Evolutionary conservation across 2,888 invertebrate genomes (phyloP).

Genomic region (Hydraecia micacea): DNA sequence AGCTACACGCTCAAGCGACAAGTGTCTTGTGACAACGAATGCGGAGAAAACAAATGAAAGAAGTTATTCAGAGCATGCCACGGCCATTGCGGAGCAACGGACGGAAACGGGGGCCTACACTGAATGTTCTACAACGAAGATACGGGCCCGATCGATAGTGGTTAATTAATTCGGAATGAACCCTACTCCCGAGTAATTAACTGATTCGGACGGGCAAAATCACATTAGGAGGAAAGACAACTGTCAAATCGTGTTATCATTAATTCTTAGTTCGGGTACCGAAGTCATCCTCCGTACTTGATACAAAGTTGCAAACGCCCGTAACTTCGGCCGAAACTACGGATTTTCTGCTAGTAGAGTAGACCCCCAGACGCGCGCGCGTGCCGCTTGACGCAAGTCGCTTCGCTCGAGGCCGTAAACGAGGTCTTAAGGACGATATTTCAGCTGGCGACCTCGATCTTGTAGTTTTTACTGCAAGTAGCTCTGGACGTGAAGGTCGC

Average conservation of each 20-base stretch:
- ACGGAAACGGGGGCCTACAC: neutral
- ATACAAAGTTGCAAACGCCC: neutral
- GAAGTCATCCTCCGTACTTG: too few species aligned
- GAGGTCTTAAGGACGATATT: constrained; percentile 42
- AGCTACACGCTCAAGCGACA: neutral
- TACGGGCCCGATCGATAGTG: neutral
- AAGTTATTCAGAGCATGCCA: neutral
- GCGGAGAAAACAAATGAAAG: neutral
- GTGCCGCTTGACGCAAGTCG: neutral
- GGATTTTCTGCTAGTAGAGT: neutral
- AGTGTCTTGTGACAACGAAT: too few species aligned
- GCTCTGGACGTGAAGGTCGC: constrained; percentile 43
- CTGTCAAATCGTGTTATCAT: too few species aligned
- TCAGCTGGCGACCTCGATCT: constrained; percentile 45
- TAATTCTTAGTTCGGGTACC: too few species aligned
- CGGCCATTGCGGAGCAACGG: neutral
- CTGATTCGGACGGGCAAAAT: neutral
- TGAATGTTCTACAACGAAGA: neutral
- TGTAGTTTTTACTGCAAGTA: constrained; percentile 53
- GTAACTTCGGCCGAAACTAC: neutral
- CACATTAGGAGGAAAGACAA: neutral
- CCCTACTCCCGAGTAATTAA: neutral
- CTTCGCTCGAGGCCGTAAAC: constrained; percentile 5
- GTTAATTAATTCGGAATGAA: neutral
- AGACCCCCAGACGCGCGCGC: neutral